Base-by-base conservation (phyloP, 2,888 invertebrate genomes). In the Crematogaster levior region DNA sequence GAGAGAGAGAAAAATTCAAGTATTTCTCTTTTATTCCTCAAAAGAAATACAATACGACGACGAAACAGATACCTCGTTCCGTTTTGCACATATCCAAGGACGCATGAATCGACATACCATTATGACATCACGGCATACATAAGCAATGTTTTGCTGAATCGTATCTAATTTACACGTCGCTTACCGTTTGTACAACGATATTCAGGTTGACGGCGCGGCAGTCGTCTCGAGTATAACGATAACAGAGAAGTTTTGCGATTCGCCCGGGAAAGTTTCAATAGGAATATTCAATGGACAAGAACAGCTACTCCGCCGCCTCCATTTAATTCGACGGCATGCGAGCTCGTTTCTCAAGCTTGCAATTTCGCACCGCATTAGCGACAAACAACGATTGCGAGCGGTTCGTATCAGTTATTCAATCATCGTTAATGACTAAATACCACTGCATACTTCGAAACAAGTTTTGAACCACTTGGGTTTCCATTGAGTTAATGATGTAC, bases 161-260 rank as follows among this genome's bases (percentile, higher is more conserved):
- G 82, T 82, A 82, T 80, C 82, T 82, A 82, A 80, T 81, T 66
- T 66, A 60, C 68, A 66, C 77, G 77, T 79, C 77, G 56, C 77
- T 79, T 56, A 66, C 66, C 51, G 30, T 66, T 65, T 51, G 51
- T 56, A 46, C 72, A 43, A 56, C 56, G 77, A 79, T 70, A 70
- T 56, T 58, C 72, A 37, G 53, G 27, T 40, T 43, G 77, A 77
- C 77, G 61, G 70, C 56, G 70, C 21, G 46, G 21, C 56, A 77
- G 77, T 7, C 77, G 72, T 53, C 72, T 79, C 77, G 77, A 70
- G 30, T 56, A 12, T 12, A 43, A 34, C 72, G 77, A 70, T 70
- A 79, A 56, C 43, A 43, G 24, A 56, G 34, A 79, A 79, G 77
- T 79, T 79, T 79, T 56, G 77, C 70, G 70, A 77, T 77, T 77